Evolutionary conservation across 1,140 invertebrate species (phyloP).

Genomic region (Tetramorium alpestre): DNA sequence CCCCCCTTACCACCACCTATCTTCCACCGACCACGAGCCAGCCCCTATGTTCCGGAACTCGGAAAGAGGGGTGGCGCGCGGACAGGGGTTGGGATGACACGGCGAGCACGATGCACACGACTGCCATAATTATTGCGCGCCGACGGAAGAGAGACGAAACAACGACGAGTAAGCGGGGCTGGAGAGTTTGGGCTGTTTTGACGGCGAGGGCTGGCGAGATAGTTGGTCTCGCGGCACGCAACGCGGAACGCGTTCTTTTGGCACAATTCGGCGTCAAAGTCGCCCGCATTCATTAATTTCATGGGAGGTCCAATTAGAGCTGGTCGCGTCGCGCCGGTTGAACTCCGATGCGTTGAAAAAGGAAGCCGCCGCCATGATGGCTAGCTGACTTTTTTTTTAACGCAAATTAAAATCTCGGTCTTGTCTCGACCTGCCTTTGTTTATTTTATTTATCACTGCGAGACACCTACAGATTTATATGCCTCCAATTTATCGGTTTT

Average conservation of each 20-base stretch:
- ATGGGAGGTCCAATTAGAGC: constrained; percentile 56
- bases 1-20: constrained; percentile 60
- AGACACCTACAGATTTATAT: not conserved
- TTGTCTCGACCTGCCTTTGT: not conserved
- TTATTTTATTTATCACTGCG: not conserved
- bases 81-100: constrained; percentile 26
- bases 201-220: not conserved
- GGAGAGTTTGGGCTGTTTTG: not conserved
- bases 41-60: constrained; percentile 49
- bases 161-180: constrained; percentile 16
- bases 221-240: not conserved
- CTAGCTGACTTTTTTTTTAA: not conserved
- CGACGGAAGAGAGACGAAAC: constrained; percentile 56
- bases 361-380: no score
- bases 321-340: not conserved
- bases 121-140: constrained; percentile 71
- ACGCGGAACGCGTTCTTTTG: constrained; percentile 29
- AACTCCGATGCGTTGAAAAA: constrained; percentile 17
- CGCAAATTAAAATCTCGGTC: not conserved
- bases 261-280: constrained; percentile 56
- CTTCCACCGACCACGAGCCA: constrained; percentile 63
- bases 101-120: constrained; percentile 63
- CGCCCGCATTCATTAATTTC: constrained; percentile 62
- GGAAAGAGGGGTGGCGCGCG: not conserved
- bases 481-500: not conserved